phyloP scores from a whole-genome alignment of 2,797 vertebrate species.

The Cetoscarus ocellatus region DNA sequence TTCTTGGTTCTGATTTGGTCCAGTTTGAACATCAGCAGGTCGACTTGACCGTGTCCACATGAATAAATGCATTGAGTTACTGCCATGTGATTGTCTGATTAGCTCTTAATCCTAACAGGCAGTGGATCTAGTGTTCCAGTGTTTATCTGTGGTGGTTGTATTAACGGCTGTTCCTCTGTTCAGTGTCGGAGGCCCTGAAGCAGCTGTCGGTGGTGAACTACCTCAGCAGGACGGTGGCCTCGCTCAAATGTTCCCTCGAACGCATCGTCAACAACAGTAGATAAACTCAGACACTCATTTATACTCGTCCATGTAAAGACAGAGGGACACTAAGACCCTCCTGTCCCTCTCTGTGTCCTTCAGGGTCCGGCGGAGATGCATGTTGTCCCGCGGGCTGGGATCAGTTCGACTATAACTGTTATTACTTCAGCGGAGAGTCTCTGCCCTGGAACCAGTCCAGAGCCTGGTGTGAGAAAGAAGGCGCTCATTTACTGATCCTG shows the following conservation, averaged over 20 bases:
- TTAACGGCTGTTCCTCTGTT: too few species aligned
- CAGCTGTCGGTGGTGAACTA: constrained; percentile 54
- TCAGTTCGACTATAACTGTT: constrained; percentile 65
- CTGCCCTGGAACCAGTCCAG: constrained; percentile 72
- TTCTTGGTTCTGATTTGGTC: too few species aligned
- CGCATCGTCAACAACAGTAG: constrained; percentile 62
- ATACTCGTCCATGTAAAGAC: too few species aligned
- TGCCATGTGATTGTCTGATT: too few species aligned
- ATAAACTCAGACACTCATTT: not conserved
- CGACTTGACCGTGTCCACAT: too few species aligned
- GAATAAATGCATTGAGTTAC: too few species aligned
- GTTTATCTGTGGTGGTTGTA: too few species aligned
- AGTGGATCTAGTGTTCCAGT: too few species aligned
- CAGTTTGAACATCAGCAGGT: too few species aligned
- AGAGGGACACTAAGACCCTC: not conserved
- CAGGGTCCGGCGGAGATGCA: constrained; percentile 27
- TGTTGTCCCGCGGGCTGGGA: constrained; percentile 83
- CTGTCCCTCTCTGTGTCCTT: constrained; percentile 6
- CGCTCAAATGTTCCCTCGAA: constrained; percentile 63
- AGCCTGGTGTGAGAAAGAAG: constrained; percentile 70
- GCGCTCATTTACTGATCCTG: constrained; percentile 74
- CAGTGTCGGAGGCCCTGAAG: constrained; percentile 53
- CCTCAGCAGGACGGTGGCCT: constrained; percentile 30
- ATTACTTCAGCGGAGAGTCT: constrained; percentile 70
- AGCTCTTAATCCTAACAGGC: too few species aligned